Conservation (phyloP, 1,140 invertebrate species). For the Charaxes varanes region DNA sequence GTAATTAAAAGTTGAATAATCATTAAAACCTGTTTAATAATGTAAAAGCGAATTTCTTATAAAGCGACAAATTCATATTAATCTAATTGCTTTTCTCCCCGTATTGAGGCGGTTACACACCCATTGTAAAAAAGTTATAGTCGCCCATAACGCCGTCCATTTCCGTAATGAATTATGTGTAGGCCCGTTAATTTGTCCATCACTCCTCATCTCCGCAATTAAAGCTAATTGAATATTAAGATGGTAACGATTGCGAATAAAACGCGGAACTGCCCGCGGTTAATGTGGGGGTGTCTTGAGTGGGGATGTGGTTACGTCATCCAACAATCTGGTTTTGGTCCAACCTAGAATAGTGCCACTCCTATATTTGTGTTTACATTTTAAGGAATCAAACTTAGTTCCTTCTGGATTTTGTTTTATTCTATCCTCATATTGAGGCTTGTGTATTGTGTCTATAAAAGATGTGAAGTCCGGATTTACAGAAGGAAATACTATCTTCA, state of each 20-base stretch:
- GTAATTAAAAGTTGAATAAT: no score
- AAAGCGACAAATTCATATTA: constrained; percentile 13
- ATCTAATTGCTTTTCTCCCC: constrained; percentile 13
- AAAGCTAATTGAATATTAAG: constrained; percentile 32
- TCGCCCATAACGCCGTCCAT: constrained; percentile 31
- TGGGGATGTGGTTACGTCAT: constrained; percentile 1
- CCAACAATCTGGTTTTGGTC: no score
- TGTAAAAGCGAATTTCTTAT: constrained; percentile 20
- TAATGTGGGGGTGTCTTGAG: constrained; percentile 14
- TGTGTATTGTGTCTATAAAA: no score
- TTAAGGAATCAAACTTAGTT: no score
- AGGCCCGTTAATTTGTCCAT: constrained; percentile 28
- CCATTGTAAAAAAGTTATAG: constrained; percentile 33
- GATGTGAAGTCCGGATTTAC: no score
- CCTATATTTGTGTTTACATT: no score
- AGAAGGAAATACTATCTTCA: no score
- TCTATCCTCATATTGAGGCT: no score
- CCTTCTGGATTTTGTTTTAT: no score
- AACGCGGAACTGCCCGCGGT: constrained; percentile 14
- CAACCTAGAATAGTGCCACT: no score
- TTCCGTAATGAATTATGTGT: constrained; percentile 37
- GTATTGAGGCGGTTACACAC: constrained; percentile 24
- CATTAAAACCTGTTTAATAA: constrained; percentile 22
- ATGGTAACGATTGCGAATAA: constrained; percentile 25
- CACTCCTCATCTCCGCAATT: constrained; percentile 31